Evolutionary conservation across 2,797 vertebrate species (phyloP).

Genomic region (Gobionotothen gibberifrons): DNA sequence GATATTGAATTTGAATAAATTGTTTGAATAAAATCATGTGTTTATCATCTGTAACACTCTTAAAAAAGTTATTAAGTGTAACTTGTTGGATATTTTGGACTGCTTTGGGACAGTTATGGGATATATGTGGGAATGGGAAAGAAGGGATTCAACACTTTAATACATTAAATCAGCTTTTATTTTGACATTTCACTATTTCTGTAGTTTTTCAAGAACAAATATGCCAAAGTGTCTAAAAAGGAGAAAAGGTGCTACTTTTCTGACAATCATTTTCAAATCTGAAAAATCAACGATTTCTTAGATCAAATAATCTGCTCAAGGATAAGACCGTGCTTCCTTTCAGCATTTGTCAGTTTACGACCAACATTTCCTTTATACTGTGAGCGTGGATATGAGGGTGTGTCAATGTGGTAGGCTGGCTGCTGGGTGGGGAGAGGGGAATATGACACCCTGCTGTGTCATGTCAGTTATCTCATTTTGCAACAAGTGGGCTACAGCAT

Average conservation of each 20-base stretch:
- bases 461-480: conserved; percentile 48
- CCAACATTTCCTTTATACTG: neutral
- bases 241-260: neutral
- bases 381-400: neutral
- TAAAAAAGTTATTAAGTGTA: no score
- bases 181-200: no score
- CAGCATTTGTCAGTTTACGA: neutral
- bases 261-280: neutral
- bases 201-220: neutral
- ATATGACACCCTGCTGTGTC: conserved; percentile 57
- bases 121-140: neutral
- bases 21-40: no score
- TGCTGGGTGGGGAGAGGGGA: conserved; percentile 33
- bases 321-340: neutral
- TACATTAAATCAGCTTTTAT: no score
- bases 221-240: neutral
- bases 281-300: neutral
- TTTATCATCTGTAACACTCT: no score
- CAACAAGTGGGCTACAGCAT: conserved; percentile 70
- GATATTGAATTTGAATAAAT: no score
- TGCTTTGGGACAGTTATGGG: neutral
- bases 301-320: neutral
- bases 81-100: no score
- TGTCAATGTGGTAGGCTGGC: neutral
- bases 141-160: neutral